Evolutionary conservation across 2,888 invertebrate species (phyloP), one percentile per base, ranked within the genome.

Genomic region (Coenonympha arcania): DNA sequence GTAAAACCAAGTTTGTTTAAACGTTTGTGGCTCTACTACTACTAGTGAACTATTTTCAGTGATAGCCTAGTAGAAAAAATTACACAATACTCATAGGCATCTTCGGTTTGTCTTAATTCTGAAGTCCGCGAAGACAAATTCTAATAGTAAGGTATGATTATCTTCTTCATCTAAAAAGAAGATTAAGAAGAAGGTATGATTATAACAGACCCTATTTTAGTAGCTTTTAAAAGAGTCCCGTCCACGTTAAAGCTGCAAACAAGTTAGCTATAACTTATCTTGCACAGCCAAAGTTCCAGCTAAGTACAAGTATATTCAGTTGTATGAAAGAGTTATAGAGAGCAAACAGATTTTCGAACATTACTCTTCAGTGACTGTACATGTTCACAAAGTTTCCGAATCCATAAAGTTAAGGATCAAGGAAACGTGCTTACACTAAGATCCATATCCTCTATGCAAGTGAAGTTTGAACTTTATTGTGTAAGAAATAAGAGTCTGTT

Each of bases 371-470:
- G 39, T 33, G 44, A 45, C 44, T 44, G 43, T 49, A 44, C 39
- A 50, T 40, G 50, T 43, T 50, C 44, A 15, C 19, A 40, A 52
- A 52, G 48, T 52, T 52, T 26, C 34, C 28, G 48, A 40, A 34
- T 45, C 39, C 44, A 48, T 52, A 52, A 52, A 52, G 52, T 52
- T 48, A 48, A 52, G 48, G 52, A 52, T 52, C 48, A 52, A 48
- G 44, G 44, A 44, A 40, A 28, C 48, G 43, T 48, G 52, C 50
- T 45, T 45, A 50, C 44, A 40, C 33, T 13, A 34, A 40, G 24
- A 50, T 39, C 24, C 44, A 2, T 19, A 39, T 26, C 22, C 16
- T 13, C 20, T 18, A 6, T 39, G 22, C 43, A 13, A 9, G 16
- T 13, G 9, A 4, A 50, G 24, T 26, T 15, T 45, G 39, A 33